These are phyloP conservation scores for Actinernus sp. DNA, from an alignment of 92 coral and sea anemone species.

Conservation along the genomic window DNA sequence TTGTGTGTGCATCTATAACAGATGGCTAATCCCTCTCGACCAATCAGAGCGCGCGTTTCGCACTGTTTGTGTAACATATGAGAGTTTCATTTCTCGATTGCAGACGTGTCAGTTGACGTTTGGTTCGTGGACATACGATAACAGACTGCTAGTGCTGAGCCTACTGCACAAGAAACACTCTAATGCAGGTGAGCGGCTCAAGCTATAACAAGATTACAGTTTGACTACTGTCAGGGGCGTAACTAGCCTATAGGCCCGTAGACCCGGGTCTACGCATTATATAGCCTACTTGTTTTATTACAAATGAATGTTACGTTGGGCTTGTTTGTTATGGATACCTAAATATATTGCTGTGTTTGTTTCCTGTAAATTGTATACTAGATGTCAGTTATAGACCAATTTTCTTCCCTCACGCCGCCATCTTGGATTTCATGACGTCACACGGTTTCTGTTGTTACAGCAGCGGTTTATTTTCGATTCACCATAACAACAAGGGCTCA, in stretches of 20 bases:
- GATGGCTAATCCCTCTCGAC: too few species aligned
- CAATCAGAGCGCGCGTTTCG: too few species aligned
- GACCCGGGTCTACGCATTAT: too few species aligned
- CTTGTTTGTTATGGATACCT: background rate
- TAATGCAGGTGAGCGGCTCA: conserved; percentile 27
- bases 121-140: conserved; percentile 90
- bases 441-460: background rate
- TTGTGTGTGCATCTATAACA: too few species aligned
- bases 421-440: background rate
- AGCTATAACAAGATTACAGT: too few species aligned
- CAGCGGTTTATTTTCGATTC: background rate
- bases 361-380: too few species aligned
- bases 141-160: conserved; percentile 32
- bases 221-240: background rate
- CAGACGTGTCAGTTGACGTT: conserved; percentile 67
- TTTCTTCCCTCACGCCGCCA: background rate
- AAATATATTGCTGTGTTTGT: background rate
- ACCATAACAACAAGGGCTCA: background rate
- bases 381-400: too few species aligned
- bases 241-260: background rate
- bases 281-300: too few species aligned
- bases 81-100: background rate
- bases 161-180: conserved; percentile 10
- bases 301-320: too few species aligned
- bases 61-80: too few species aligned